Conservation (phyloP, 2,797 vertebrate species). For the Streptopelia turtur region DNA sequence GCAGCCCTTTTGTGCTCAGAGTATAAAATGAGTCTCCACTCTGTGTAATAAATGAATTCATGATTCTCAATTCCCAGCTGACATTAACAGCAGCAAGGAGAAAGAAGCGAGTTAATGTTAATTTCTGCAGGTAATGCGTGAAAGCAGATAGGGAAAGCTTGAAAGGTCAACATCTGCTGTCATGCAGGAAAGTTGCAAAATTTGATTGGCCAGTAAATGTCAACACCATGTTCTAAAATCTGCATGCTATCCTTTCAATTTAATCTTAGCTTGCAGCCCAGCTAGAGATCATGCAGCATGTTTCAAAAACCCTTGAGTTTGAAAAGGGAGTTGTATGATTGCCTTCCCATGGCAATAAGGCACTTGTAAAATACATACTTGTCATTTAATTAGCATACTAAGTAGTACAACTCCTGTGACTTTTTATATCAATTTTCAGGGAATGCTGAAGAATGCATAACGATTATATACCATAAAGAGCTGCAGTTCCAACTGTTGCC, state of each 20-base stretch:
- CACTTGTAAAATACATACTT: constrained; percentile 82
- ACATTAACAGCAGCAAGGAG: constrained; percentile 79
- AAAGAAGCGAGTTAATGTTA: constrained; percentile 80
- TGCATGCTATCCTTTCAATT: constrained; percentile 80
- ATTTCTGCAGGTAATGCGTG: constrained; percentile 83
- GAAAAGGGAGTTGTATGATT: constrained; percentile 79
- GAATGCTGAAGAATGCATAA: constrained; percentile 77
- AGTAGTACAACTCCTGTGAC: constrained; percentile 76
- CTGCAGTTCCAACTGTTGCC: constrained; percentile 80
- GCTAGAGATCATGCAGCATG: constrained; percentile 76
- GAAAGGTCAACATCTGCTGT: constrained; percentile 86
- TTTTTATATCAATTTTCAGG: constrained; percentile 75
- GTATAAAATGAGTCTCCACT: constrained; percentile 76
- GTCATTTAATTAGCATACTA: constrained; percentile 83
- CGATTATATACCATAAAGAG: constrained; percentile 79
- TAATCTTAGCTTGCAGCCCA: constrained; percentile 78
- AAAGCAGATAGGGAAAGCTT: constrained; percentile 78
- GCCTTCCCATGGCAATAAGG: constrained; percentile 81
- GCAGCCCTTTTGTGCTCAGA: constrained; percentile 77
- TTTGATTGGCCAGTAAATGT: constrained; percentile 84
- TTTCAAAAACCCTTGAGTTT: constrained; percentile 79
- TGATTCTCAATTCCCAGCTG: constrained; percentile 82
- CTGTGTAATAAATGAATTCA: constrained; percentile 83
- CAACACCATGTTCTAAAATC: constrained; percentile 81
- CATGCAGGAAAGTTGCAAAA: constrained; percentile 77